Base-by-base conservation (phyloP, 2,888 invertebrate genomes). In the Cataglyphis albicans region DNA sequence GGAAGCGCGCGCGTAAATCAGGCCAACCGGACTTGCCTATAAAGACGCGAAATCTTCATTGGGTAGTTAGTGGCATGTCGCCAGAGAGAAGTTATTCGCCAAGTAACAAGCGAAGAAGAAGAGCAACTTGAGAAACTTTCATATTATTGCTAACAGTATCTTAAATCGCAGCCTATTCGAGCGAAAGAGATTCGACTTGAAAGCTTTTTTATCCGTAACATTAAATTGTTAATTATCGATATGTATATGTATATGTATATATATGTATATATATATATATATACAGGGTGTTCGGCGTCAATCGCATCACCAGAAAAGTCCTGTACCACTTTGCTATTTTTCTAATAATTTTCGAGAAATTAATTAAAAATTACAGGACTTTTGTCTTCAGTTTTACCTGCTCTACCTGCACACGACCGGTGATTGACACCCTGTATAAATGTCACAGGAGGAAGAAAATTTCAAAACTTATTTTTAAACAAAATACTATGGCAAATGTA, bases 61-160 rank as follows among this genome's bases (percentile, higher is more conserved):
- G 70, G 35, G 41, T 75, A 75, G 75, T 81, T 81, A 81, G 75
- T 84, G 81, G 84, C 81, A 55, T 41, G 3, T n/a, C 57, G 81
- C 84, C 81, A 84, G 48, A 82, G 63, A 10, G 61, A 12, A 70
- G 41, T 64, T 75, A 81, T 48, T 81, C 81, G 48, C 84, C 84
- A 81, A 76, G 61, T 73, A 81, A 81, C 29, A 25, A 63, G 38
- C 41, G 48, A 55, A 81, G 64, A 72, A 81, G 32, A 6, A 25
- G 25, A 0, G 78, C 12, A 59, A 72, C 12, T 10, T 10, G 18
- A 21, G 52, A 41, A 65, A 83, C n/a, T 70, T 63, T 81, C 59
- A 48, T 72, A 78, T 76, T 32, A 21, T 41, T 82, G 68, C 59
- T 82, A 82, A 59, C 35, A 18, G 44, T 59, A 70, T 70, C 32